phyloP scores from a whole-genome alignment of 2,888 invertebrate genomes.

The Spilosoma lubricipeda region DNA sequence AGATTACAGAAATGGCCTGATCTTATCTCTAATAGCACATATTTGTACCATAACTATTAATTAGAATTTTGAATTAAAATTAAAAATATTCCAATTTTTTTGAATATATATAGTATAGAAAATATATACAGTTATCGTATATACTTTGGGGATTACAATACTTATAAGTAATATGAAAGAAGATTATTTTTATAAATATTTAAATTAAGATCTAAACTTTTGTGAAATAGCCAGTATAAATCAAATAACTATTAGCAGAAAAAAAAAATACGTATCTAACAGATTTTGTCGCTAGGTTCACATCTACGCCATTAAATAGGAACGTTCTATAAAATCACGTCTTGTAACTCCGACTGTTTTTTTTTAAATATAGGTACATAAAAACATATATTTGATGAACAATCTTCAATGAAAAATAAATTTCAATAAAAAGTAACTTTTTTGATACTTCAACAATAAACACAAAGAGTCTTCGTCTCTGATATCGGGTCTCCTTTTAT shows the following conservation, averaged over 20 bases:
- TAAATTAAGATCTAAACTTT: not conserved
- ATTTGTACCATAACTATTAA: too few relatives aligned
- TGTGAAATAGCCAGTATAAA: not conserved
- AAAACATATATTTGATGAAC: not conserved
- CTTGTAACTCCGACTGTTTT: not conserved
- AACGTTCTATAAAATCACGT: not conserved
- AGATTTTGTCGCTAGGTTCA: not conserved
- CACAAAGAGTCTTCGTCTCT: conserved; percentile 47
- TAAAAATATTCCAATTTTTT: too few relatives aligned
- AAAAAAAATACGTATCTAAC: not conserved
- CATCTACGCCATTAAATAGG: not conserved
- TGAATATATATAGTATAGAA: too few relatives aligned
- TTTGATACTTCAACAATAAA: conserved; percentile 43
- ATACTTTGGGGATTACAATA: too few relatives aligned
- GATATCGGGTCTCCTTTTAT: conserved; percentile 67
- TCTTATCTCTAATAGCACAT: too few relatives aligned
- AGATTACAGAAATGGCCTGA: not conserved
- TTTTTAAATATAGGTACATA: not conserved
- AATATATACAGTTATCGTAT: too few relatives aligned
- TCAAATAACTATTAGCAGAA: not conserved
- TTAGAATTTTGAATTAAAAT: too few relatives aligned
- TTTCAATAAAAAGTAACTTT: conserved; percentile 35
- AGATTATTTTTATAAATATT: too few relatives aligned
- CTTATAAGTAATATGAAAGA: too few relatives aligned
- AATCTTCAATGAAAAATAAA: not conserved